These are phyloP conservation scores for Cosmopolites sordidus DNA, from an alignment of 2,888 invertebrate species.

Conservation along the genomic window DNA sequence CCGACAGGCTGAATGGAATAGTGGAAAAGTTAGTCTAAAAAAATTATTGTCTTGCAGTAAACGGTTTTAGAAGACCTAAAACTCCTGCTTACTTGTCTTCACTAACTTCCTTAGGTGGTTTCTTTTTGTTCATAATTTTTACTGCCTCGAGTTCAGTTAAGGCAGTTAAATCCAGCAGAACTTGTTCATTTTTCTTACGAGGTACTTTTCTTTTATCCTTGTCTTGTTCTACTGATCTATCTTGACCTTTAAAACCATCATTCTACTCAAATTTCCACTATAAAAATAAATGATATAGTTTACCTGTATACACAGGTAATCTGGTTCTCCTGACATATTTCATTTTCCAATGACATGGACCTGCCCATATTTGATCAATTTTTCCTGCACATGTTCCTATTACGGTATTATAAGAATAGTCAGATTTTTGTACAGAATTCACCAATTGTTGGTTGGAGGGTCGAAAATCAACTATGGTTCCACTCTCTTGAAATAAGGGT, in stretches of 20 bases:
- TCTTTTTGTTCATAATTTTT: slow-evolving; percentile 20
- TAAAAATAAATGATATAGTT: background rate
- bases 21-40: slow-evolving; percentile 32
- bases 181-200: slow-evolving; percentile 5
- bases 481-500: slow-evolving; percentile 3
- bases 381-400: slow-evolving; percentile 42
- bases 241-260: slow-evolving; percentile 5
- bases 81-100: slow-evolving; percentile 26
- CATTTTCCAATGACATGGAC: slow-evolving; percentile 79
- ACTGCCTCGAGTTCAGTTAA: background rate
- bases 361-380: slow-evolving; percentile 63
- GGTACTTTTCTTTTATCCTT: slow-evolving; percentile 3
- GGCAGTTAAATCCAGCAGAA: background rate
- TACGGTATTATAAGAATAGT: slow-evolving; percentile 66
- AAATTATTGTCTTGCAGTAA: slow-evolving; percentile 6
- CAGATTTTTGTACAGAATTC: slow-evolving; percentile 47
- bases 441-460: slow-evolving; percentile 43
- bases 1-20: slow-evolving; percentile 23
- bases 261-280: background rate
- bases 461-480: slow-evolving; percentile 24
- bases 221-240: slow-evolving; percentile 7
- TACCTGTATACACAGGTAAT: slow-evolving; percentile 14
- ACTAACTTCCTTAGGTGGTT: slow-evolving; percentile 12
- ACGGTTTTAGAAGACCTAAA: too few species aligned
- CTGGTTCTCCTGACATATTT: slow-evolving; percentile 44